These are phyloP conservation scores for Cataglyphis cursor DNA, from an alignment of 2,888 invertebrate species.

Conservation along the genomic window DNA sequence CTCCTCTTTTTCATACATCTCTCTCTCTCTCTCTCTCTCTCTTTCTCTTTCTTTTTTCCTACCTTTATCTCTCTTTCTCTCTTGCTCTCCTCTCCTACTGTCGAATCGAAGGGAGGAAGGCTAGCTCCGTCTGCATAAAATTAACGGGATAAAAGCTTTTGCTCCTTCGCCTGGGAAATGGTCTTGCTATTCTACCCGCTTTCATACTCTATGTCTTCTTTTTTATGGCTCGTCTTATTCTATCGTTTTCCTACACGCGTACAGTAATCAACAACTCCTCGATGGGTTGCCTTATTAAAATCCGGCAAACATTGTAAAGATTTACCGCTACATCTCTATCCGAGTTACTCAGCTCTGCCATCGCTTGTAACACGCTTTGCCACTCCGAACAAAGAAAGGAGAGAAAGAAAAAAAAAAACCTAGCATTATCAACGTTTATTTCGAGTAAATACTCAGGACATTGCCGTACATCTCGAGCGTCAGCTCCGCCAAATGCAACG, in stretches of 20 bases:
- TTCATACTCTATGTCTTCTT: background rate
- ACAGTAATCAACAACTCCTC: slow-evolving; percentile 16
- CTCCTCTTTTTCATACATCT: slow-evolving; percentile 49
- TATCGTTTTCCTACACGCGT: slow-evolving; percentile 23
- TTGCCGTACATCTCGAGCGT: slow-evolving; percentile 8
- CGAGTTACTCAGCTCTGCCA: slow-evolving; percentile 1
- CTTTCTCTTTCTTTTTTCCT: background rate
- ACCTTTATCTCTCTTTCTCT: background rate
- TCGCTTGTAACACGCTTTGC: background rate
- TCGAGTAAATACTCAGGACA: slow-evolving; percentile 60
- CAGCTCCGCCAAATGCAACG: slow-evolving; percentile 22
- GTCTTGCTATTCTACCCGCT: slow-evolving; percentile 38
- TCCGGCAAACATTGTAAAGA: slow-evolving; percentile 66
- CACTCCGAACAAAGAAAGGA: background rate
- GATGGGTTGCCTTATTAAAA: slow-evolving; percentile 65
- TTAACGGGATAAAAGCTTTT: slow-evolving; percentile 69
- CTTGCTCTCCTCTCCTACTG: slow-evolving; percentile 16
- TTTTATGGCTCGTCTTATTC: slow-evolving; percentile 20
- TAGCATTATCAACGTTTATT: slow-evolving; percentile 68
- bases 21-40: background rate
- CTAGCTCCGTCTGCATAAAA: slow-evolving; percentile 67
- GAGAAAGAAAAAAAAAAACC: slow-evolving; percentile 5
- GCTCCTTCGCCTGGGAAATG: slow-evolving; percentile 65
- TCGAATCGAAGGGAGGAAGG: slow-evolving; percentile 66
- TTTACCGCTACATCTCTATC: slow-evolving; percentile 55